A percentile compares a stretch with the other conserved stretches of the same genome.
Conservation (phyloP, 2,797 vertebrate genomes). For the Poecilia wingei region DNA sequence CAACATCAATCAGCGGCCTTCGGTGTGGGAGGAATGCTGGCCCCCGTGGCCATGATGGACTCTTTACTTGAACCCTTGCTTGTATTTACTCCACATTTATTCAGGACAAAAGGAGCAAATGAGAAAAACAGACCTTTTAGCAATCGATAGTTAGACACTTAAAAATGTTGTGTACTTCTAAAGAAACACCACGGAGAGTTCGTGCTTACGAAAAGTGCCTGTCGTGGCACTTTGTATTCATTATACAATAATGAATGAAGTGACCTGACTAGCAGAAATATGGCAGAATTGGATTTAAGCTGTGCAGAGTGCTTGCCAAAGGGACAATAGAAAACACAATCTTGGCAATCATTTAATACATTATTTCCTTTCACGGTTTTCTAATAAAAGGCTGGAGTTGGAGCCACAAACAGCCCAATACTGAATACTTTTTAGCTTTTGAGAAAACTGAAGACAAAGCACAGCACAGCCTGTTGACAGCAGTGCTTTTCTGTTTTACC, state of each 20-base stretch:
- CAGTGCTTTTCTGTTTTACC: neutral
- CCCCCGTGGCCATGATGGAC: conserved; percentile 38
- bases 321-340: conserved; percentile 34
- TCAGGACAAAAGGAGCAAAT: conserved; percentile 52
- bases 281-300: conserved; percentile 42
- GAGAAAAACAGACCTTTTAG: conserved; percentile 48
- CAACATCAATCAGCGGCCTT: conserved; percentile 61
- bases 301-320: conserved; percentile 26
- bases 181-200: conserved; percentile 35
- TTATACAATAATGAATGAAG: conserved; percentile 59
- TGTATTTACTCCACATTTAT: conserved; percentile 53
- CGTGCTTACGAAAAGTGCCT: conserved; percentile 60
- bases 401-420: neutral
- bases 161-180: conserved; percentile 46
- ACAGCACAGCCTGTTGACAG: neutral
- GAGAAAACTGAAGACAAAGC: neutral
- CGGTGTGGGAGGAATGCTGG: conserved; percentile 29
- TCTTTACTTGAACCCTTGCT: conserved; percentile 44
- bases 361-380: conserved; percentile 45
- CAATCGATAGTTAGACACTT: conserved; percentile 58
- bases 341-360: conserved; percentile 30
- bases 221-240: conserved; percentile 50
- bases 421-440: neutral
- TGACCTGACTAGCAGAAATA: conserved; percentile 37
- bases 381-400: conserved; percentile 32